Conservation (phyloP, 2,797 vertebrate species). For the Remorina albescens region DNA sequence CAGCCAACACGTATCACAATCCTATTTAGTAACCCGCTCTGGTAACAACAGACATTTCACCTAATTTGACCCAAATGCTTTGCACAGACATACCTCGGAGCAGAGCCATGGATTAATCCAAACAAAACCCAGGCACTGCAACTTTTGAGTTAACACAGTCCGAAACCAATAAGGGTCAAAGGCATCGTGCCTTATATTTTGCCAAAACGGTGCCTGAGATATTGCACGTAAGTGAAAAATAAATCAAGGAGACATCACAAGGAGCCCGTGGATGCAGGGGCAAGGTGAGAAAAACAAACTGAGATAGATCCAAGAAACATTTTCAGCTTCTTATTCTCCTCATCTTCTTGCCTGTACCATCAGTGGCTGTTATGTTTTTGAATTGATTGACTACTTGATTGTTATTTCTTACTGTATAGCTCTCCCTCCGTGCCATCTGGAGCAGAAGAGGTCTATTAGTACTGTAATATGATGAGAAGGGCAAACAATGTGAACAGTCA, state of each 20-base stretch:
- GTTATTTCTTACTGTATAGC: constrained; percentile 44
- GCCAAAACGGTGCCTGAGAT: not conserved
- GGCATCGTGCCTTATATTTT: not conserved
- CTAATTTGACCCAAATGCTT: constrained; percentile 10
- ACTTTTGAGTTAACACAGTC: not conserved
- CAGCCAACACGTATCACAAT: constrained; percentile 12
- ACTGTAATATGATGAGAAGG: constrained; percentile 66
- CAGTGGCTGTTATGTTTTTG: constrained; percentile 18
- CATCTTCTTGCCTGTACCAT: not conserved
- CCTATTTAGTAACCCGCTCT: not conserved
- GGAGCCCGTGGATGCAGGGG: not conserved
- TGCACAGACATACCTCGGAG: not conserved
- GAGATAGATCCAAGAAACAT: not conserved
- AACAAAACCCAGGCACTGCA: not conserved
- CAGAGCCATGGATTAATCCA: not conserved
- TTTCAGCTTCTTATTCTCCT: not conserved
- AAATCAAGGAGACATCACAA: not conserved
- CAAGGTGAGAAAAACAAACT: not conserved
- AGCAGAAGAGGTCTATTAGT: constrained; percentile 61
- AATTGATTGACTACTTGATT: constrained; percentile 41
- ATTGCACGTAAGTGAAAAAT: not conserved
- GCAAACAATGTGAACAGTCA: constrained; percentile 59
- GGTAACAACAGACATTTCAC: not conserved
- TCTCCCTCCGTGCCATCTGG: constrained; percentile 28
- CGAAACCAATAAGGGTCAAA: not conserved